Evolutionary conservation across 2,797 vertebrate species (phyloP).

Genomic region (Setipinna tenuifilis): DNA sequence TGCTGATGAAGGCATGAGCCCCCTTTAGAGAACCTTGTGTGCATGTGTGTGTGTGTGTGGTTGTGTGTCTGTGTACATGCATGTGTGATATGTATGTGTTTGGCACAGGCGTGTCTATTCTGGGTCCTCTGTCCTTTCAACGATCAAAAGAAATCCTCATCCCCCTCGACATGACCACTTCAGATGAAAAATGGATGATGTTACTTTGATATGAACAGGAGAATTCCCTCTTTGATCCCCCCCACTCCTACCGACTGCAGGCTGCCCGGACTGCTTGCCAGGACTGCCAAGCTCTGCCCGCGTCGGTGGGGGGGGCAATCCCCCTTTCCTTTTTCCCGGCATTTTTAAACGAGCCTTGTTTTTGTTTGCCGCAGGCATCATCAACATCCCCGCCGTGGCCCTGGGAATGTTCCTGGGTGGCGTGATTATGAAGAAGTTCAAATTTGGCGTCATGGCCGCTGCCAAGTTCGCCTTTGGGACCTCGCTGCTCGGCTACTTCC

Average conservation of each 20-base stretch:
- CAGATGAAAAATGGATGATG: slow-evolving; percentile 23
- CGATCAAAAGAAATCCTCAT: background rate
- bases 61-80: background rate
- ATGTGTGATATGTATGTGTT: background rate
- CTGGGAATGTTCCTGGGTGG: slow-evolving; percentile 93
- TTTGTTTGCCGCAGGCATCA: slow-evolving; percentile 70
- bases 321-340: too few species aligned
- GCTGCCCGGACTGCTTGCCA: background rate
- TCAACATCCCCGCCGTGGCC: slow-evolving; percentile 95
- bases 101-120: slow-evolving; percentile 13
- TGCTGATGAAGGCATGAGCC: background rate
- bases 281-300: background rate
- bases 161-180: slow-evolving; percentile 13
- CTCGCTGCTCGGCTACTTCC: slow-evolving; percentile 85
- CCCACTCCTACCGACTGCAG: background rate
- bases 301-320: background rate
- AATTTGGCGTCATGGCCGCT: slow-evolving; percentile 81
- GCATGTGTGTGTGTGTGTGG: background rate
- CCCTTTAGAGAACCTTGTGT: background rate
- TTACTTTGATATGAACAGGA: slow-evolving; percentile 14
- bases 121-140: slow-evolving; percentile 6
- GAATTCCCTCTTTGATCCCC: background rate
- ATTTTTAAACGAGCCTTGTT: background rate
- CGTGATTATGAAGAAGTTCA: slow-evolving; percentile 89
- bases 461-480: slow-evolving; percentile 86